phyloP scores from a whole-genome alignment of 2,113 vertebrate species.

The Psephotus haematonotus region DNA sequence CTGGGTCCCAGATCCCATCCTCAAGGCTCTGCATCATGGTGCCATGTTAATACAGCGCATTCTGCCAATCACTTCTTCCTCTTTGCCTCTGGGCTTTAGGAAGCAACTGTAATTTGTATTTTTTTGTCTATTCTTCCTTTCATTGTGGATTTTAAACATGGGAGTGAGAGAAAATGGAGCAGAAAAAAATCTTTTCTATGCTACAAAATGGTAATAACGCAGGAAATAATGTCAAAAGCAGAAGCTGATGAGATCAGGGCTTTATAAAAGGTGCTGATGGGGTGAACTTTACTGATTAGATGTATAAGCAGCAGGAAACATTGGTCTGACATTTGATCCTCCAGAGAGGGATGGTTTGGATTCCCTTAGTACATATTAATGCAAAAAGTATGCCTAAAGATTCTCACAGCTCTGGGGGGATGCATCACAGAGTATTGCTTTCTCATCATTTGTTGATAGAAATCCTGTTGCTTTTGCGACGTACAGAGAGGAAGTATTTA shows the following conservation, averaged over 20 bases:
- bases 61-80: not conserved
- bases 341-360: constrained; percentile 43
- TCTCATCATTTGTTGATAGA: constrained; percentile 68
- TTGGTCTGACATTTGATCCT: constrained; percentile 61
- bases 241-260: not conserved
- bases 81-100: not conserved
- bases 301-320: constrained; percentile 36
- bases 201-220: not conserved
- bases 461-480: constrained; percentile 60
- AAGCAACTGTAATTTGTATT: not conserved
- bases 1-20: not conserved
- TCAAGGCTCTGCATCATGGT: not conserved
- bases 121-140: constrained; percentile 17
- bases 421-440: constrained; percentile 51
- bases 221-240: constrained; percentile 4
- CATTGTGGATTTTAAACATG: not conserved
- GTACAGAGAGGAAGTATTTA: constrained; percentile 58
- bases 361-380: constrained; percentile 63
- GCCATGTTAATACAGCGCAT: not conserved
- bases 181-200: not conserved
- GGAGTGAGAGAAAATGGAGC: not conserved
- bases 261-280: constrained; percentile 62
- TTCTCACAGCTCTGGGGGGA: not conserved
- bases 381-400: constrained; percentile 32
- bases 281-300: constrained; percentile 57